Evolutionary conservation across 2,888 invertebrate genomes (phyloP).

Genomic region (Chrysolina oricalcia): DNA sequence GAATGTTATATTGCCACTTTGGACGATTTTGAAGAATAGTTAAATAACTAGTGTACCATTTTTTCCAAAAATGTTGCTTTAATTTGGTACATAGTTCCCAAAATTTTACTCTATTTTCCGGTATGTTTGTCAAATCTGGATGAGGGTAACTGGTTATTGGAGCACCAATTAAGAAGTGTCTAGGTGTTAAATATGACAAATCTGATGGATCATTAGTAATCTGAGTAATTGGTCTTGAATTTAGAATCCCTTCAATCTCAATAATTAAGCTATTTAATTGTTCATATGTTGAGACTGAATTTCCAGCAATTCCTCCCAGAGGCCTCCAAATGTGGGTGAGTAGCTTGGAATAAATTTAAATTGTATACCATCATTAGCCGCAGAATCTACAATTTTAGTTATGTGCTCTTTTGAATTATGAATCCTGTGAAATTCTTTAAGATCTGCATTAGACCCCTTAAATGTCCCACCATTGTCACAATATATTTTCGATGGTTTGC

Average conservation of each 20-base stretch:
- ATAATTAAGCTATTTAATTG: slow-evolving; percentile 58
- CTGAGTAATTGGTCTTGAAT: slow-evolving; percentile 60
- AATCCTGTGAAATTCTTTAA: slow-evolving; percentile 25
- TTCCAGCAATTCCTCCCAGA: slow-evolving; percentile 62
- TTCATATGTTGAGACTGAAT: slow-evolving; percentile 56
- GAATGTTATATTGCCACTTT: slow-evolving; percentile 42
- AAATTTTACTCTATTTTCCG: slow-evolving; percentile 44
- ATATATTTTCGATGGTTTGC: slow-evolving; percentile 44
- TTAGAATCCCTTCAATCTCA: slow-evolving; percentile 62
- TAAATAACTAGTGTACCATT: slow-evolving; percentile 57
- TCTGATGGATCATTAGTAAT: slow-evolving; percentile 56
- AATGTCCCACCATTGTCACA: slow-evolving; percentile 53
- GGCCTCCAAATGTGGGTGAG: slow-evolving; percentile 47
- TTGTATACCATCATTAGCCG: not conserved
- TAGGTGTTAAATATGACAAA: slow-evolving; percentile 53
- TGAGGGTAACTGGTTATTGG: slow-evolving; percentile 43
- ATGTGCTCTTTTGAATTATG: no score
- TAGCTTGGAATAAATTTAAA: slow-evolving; percentile 17
- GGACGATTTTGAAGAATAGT: slow-evolving; percentile 50
- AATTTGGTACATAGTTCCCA: slow-evolving; percentile 54
- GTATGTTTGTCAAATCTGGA: slow-evolving; percentile 40
- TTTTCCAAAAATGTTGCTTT: slow-evolving; percentile 53
- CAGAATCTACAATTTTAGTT: not conserved
- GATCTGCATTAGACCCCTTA: slow-evolving; percentile 37
- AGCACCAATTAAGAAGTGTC: slow-evolving; percentile 57